Evolutionary conservation across 2,113 vertebrate genomes (phyloP).

Genomic region (Synchiropus splendidus): DNA sequence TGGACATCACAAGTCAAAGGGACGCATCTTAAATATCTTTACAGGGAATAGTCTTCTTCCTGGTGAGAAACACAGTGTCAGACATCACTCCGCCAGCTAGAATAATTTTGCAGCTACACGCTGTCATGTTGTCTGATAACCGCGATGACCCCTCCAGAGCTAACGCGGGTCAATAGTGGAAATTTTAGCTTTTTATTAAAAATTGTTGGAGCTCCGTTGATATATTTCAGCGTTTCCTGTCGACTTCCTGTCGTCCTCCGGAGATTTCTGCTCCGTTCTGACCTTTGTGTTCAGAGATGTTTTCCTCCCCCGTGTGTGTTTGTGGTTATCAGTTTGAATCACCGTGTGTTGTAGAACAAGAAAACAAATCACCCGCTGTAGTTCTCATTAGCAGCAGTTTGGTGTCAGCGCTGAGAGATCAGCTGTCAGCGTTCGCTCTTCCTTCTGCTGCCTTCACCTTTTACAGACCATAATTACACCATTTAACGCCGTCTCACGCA

Average conservation of each 20-base stretch:
- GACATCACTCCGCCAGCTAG: no score
- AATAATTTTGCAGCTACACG: no score
- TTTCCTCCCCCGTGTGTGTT: slow-evolving; percentile 34
- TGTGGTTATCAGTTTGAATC: slow-evolving; percentile 7
- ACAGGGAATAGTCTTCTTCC: no score
- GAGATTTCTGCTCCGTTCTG: slow-evolving; percentile 48
- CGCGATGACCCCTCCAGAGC: no score
- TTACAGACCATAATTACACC: slow-evolving; percentile 46
- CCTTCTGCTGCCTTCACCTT: slow-evolving; percentile 30
- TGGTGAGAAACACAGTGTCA: no score
- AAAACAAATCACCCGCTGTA: slow-evolving; percentile 63
- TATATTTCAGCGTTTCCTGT: slow-evolving; percentile 38
- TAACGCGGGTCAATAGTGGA: slow-evolving; percentile 5
- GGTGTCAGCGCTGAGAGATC: slow-evolving; percentile 53
- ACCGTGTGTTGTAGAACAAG: slow-evolving; percentile 33
- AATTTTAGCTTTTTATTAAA: slow-evolving; percentile 13
- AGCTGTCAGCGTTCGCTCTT: slow-evolving; percentile 42
- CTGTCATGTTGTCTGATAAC: no score
- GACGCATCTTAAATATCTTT: no score
- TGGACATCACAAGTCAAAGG: no score
- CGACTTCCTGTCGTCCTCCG: slow-evolving; percentile 40
- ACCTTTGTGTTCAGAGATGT: slow-evolving; percentile 59
- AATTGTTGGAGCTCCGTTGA: slow-evolving; percentile 26
- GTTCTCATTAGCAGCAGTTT: slow-evolving; percentile 59
- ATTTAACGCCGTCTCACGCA: slow-evolving; percentile 28